Percentiles rank a stretch among this genome's conserved stretches.
phyloP scores from a whole-genome alignment of 1,140 invertebrate species.

The Calliphora vicina region DNA sequence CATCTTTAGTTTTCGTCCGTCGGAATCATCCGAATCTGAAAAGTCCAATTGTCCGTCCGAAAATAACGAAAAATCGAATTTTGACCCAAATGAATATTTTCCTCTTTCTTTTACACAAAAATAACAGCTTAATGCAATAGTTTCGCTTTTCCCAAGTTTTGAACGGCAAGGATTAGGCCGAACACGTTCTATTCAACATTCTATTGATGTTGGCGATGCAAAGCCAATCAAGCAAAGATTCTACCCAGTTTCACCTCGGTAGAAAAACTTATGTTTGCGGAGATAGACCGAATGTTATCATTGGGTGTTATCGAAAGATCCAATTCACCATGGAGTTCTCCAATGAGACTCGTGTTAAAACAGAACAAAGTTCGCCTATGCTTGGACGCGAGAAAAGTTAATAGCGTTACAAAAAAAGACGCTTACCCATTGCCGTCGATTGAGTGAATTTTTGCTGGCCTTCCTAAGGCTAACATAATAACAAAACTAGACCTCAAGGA shows the following conservation, averaged over 20 bases:
- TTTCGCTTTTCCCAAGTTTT: slow-evolving; percentile 18
- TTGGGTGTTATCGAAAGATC: slow-evolving; percentile 30
- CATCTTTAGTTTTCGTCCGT: not conserved
- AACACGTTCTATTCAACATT: slow-evolving; percentile 2
- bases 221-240: slow-evolving; percentile 28
- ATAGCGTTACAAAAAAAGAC: slow-evolving; percentile 42
- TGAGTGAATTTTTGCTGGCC: slow-evolving; percentile 42
- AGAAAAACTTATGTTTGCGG: slow-evolving; percentile 16
- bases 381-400: slow-evolving; percentile 52
- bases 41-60: not conserved
- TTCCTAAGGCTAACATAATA: slow-evolving; percentile 39
- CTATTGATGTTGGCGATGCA: slow-evolving; percentile 12
- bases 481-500: slow-evolving; percentile 52
- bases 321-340: slow-evolving; percentile 22
- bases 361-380: slow-evolving; percentile 37
- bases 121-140: slow-evolving; percentile 20
- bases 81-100: not conserved
- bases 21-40: not conserved
- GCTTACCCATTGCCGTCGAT: slow-evolving; percentile 46
- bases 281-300: slow-evolving; percentile 30
- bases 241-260: slow-evolving; percentile 23
- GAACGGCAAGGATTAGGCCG: slow-evolving; percentile 26
- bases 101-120: not conserved
- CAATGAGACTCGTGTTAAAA: slow-evolving; percentile 32
- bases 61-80: not conserved